Percentiles rank a stretch among this genome's conserved stretches.
Conservation (phyloP, 2,888 invertebrate species). For the Nephrocerus scutellatus region DNA sequence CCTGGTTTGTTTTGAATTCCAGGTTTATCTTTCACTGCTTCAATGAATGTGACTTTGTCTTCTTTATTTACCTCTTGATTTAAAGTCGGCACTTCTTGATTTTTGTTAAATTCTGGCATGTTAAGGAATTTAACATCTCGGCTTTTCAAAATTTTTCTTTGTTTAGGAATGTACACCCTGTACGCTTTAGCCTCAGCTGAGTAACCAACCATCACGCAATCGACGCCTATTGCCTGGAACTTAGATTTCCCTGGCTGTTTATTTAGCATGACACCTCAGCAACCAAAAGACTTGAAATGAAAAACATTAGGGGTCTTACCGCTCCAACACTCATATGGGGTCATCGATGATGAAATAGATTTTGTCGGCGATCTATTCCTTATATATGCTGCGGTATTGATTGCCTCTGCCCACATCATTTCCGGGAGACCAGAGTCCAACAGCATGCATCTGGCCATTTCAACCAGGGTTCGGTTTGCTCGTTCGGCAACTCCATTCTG, state of each 20-base stretch:
- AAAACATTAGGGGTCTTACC: constrained; percentile 11
- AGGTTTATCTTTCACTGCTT: too few species aligned
- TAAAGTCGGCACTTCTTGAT: too few species aligned
- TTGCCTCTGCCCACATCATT: constrained; percentile 22
- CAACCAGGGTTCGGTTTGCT: constrained; percentile 20
- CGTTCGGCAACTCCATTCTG: constrained; percentile 22
- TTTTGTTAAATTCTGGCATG: too few species aligned
- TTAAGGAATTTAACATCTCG: too few species aligned
- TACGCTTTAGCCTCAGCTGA: too few species aligned
- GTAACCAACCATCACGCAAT: too few species aligned
- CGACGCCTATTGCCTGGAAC: too few species aligned
- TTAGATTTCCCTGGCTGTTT: constrained; percentile 14
- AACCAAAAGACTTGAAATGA: constrained; percentile 14
- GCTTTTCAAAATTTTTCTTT: too few species aligned
- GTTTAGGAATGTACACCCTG: too few species aligned
- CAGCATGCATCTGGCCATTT: constrained; percentile 30
- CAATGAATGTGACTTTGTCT: too few species aligned
- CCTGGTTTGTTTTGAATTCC: too few species aligned
- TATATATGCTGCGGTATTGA: constrained; percentile 16
- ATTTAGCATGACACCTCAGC: constrained; percentile 11
- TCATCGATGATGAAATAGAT: constrained; percentile 10
- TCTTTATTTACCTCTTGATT: too few species aligned
- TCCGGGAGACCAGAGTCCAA: constrained; percentile 22
- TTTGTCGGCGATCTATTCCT: constrained; percentile 18
- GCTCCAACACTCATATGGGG: constrained; percentile 22